Percentiles rank a stretch among this genome's conserved stretches.
Evolutionary conservation across 2,888 invertebrate species (phyloP).

Genomic region (Drosophila testacea): DNA sequence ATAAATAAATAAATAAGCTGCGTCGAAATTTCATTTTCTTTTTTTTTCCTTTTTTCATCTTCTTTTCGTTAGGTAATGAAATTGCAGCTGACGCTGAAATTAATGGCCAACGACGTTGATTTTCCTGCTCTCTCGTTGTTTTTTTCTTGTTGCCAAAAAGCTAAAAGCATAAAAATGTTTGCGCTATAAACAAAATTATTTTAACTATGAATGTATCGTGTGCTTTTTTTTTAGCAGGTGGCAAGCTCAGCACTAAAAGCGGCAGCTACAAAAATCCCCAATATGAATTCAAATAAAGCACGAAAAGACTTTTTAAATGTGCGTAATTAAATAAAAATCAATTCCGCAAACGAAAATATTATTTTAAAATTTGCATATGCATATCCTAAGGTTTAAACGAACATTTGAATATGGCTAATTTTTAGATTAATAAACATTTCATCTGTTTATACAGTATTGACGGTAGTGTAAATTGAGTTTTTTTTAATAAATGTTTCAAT

Average conservation of each 20-base stretch:
- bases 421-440: background rate
- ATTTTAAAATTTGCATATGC: background rate
- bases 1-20: slow-evolving; percentile 56
- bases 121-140: slow-evolving; percentile 14
- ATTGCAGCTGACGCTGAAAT: slow-evolving; percentile 64
- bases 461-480: background rate
- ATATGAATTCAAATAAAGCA: slow-evolving; percentile 38
- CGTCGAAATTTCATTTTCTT: slow-evolving; percentile 22
- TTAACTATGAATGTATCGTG: slow-evolving; percentile 39
- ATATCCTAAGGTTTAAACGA: background rate
- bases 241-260: slow-evolving; percentile 36
- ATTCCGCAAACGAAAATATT: slow-evolving; percentile 15
- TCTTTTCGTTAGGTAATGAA: slow-evolving; percentile 52
- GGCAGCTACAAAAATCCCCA: slow-evolving; percentile 39
- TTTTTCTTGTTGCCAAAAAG: slow-evolving; percentile 27
- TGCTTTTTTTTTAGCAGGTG: slow-evolving; percentile 11
- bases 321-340: slow-evolving; percentile 37
- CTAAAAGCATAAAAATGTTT: slow-evolving; percentile 48
- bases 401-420: too few species aligned
- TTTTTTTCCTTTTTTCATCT: background rate
- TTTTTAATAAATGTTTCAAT: background rate
- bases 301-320: slow-evolving; percentile 5
- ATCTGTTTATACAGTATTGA: background rate
- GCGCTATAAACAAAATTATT: slow-evolving; percentile 61
- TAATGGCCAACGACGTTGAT: slow-evolving; percentile 59